These are phyloP conservation scores for Ctena decussata DNA, from an alignment of 2,888 invertebrate species.

Conservation along the genomic window DNA sequence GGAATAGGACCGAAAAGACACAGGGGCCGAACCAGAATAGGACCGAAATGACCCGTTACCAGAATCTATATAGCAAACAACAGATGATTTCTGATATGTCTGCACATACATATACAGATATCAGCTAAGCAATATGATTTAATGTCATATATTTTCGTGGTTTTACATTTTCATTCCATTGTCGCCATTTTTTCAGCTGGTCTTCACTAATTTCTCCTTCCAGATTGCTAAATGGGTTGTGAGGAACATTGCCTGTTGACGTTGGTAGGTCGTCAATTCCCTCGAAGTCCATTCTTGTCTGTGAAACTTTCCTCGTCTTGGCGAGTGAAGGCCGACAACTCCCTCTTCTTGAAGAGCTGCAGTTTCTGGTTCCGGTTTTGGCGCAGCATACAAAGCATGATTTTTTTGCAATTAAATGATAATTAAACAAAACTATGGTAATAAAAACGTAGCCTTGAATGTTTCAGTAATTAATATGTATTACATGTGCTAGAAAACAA, in stretches of 20 bases:
- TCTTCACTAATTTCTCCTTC: constrained; percentile 55
- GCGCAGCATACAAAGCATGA: background rate
- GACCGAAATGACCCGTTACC: too few relatives aligned
- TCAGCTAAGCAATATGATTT: too few relatives aligned
- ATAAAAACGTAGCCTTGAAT: too few relatives aligned
- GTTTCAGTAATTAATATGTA: too few relatives aligned
- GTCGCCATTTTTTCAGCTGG: constrained; percentile 66
- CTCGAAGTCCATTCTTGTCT: too few relatives aligned
- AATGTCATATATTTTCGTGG: constrained; percentile 19
- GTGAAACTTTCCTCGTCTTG: too few relatives aligned
- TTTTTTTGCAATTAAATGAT: background rate
- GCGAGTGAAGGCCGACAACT: background rate
- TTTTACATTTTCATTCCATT: constrained; percentile 64
- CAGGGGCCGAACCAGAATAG: background rate
- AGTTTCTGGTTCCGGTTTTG: background rate
- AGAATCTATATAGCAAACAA: too few relatives aligned
- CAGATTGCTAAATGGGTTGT: constrained; percentile 58
- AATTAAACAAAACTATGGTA: background rate
- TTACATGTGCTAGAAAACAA: too few relatives aligned
- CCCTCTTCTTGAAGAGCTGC: background rate
- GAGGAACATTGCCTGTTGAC: background rate
- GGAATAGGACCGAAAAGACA: too few relatives aligned
- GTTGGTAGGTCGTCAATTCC: background rate
- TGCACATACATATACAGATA: too few relatives aligned
- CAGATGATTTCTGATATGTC: too few relatives aligned